Base-by-base conservation (phyloP, 2,113 vertebrate species). In the Equus quagga region DNA sequence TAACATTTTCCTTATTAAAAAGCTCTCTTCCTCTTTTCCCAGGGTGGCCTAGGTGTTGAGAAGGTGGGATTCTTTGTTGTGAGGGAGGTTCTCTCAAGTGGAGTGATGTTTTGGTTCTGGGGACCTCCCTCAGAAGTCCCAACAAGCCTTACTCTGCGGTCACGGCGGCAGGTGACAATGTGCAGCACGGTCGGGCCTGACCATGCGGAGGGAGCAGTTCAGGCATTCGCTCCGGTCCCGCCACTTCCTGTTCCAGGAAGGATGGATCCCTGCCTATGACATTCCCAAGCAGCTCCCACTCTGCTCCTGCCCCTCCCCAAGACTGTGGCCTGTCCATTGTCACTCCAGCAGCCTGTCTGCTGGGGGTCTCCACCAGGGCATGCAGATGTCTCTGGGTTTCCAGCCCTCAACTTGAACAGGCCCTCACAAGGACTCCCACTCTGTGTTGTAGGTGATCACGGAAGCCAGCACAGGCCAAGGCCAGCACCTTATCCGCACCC, bases 381-480 rank as follows among this genome's bases (percentile, higher is more conserved):
- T 2, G 8, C n/a, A 2, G 5, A 0, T 83, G 49, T 14, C 79
- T 28, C 0, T 6, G 13, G 58, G 6, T 54, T n/a, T 60, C 72
- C 33, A 31, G 14, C 0, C 41, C 33, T 46, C 10, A 0, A 5
- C 80, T 21, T 13, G 26, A 18, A 33, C 17, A 17, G 91, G 18
- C 54, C 21, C 89, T 90, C 84, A 91, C 62, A 11, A 44, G 80
- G 70, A 90, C 76, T 58, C 44, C 87, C 76, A 10, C 81, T 98
- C 4, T 98, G 92, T 98, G 36, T 98, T 98, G 46, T 79, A 99
- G 99, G 99, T 99, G 8, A 99, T 99, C 96, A 99, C 99, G 11
- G 99, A 99, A 96, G 99, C 99, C 10, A 99, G 99, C 15, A 1
- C 98, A 0, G 99, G 99, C 91, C 99, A 99, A 97, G 99, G 99